Conservation (phyloP, 2,113 vertebrate genomes). For the Dicaeum eximium region DNA sequence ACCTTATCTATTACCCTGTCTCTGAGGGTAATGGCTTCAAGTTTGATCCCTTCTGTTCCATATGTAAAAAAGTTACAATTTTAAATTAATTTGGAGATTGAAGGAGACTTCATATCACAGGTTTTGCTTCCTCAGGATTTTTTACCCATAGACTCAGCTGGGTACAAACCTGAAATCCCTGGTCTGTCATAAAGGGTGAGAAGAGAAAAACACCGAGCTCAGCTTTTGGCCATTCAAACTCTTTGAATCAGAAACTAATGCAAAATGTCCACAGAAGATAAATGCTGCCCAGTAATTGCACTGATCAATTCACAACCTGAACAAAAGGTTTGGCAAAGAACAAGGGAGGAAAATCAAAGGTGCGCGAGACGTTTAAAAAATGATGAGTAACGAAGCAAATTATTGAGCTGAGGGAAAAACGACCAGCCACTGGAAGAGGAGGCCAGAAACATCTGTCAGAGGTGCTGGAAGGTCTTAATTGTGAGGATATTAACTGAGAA, state of each 20-base stretch:
- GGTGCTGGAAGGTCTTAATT: not conserved
- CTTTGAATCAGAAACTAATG: not conserved
- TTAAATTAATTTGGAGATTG: not conserved
- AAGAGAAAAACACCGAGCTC: not conserved
- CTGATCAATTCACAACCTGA: constrained; percentile 14
- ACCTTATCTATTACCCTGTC: fast-evolving
- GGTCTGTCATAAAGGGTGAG: not conserved
- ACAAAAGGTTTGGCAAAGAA: constrained; percentile 20
- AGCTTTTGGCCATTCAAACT: not conserved
- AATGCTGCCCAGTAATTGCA: constrained; percentile 11
- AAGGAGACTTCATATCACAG: not conserved
- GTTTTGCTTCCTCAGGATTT: not conserved
- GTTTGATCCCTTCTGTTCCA: not conserved
- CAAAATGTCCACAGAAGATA: not conserved
- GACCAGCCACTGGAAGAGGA: not conserved
- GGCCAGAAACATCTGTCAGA: constrained; percentile 1
- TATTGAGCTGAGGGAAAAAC: constrained; percentile 35
- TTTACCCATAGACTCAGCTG: not conserved
- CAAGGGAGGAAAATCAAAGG: not conserved
- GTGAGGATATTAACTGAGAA: constrained; percentile 16
- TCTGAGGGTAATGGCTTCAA: not conserved
- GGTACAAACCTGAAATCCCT: not conserved
- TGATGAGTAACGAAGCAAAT: not conserved
- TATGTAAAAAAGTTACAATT: not conserved
- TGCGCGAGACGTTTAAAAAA: not conserved